Evolutionary conservation across 2,113 vertebrate genomes (phyloP).

Genomic region (Eretmochelys imbricata): DNA sequence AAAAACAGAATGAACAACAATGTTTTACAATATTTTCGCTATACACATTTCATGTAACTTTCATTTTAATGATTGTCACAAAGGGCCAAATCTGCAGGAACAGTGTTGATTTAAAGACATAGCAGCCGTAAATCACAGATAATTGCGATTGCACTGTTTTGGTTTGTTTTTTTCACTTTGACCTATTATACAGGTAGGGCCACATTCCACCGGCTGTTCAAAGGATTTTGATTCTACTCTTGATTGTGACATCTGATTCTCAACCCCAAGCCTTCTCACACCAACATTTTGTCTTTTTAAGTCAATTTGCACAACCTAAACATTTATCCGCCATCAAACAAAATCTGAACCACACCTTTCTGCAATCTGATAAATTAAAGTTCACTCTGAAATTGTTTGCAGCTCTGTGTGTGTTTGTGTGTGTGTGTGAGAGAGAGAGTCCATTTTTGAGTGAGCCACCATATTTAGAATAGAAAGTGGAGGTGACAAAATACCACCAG

Average conservation of each 20-base stretch:
- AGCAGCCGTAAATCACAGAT: conserved; percentile 57
- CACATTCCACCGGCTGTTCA: conserved; percentile 64
- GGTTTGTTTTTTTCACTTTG: conserved; percentile 31
- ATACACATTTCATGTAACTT: background rate
- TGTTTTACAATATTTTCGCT: conserved; percentile 34
- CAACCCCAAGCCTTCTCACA: conserved; percentile 44
- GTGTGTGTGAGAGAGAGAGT: too few relatives aligned
- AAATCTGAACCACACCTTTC: background rate
- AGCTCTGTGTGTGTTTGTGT: background rate
- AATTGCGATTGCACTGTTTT: background rate
- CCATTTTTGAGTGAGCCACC: background rate
- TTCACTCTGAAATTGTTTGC: background rate
- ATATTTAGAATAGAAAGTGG: background rate
- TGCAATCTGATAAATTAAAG: background rate
- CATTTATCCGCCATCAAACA: background rate
- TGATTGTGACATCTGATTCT: conserved; percentile 63
- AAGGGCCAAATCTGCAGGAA: conserved; percentile 41
- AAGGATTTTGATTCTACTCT: conserved; percentile 69
- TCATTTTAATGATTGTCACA: conserved; percentile 28
- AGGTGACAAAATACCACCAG: conserved; percentile 24
- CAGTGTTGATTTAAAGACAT: conserved; percentile 29
- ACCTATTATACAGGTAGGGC: conserved; percentile 61
- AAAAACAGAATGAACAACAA: conserved; percentile 53
- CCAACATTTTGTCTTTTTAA: background rate
- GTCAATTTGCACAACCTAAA: background rate